These are phyloP conservation scores for Teinopalpus imperialis DNA, from an alignment of 2,888 invertebrate species.

Conservation along the genomic window DNA sequence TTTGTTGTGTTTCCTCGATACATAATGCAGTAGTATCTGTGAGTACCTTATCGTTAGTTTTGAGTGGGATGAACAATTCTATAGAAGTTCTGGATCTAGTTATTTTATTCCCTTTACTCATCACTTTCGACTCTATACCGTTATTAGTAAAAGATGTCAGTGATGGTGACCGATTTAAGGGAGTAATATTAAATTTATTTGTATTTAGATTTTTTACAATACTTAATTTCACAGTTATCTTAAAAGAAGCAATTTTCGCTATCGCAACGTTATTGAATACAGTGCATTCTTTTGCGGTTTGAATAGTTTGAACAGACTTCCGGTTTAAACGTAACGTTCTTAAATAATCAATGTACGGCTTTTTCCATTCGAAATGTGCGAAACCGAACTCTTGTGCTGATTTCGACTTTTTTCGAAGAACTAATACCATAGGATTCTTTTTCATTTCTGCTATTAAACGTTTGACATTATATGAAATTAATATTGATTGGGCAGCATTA, in stretches of 20 bases:
- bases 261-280: constrained; percentile 46
- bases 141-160: neutral
- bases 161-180: neutral
- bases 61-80: neutral
- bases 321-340: constrained; percentile 34
- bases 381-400: constrained; percentile 47
- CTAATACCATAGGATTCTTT: constrained; percentile 53
- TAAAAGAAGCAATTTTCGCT: constrained; percentile 41
- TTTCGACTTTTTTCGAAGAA: constrained; percentile 45
- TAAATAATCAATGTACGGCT: constrained; percentile 48
- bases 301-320: constrained; percentile 35
- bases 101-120: neutral
- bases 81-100: neutral
- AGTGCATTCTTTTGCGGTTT: constrained; percentile 42
- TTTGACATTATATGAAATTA: constrained; percentile 43
- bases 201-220: constrained; percentile 29
- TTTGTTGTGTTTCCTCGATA: neutral
- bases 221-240: constrained; percentile 51
- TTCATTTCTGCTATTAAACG: constrained; percentile 51
- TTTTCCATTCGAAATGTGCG: constrained; percentile 53
- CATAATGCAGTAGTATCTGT: neutral
- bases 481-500: constrained; percentile 40
- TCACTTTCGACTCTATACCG: constrained; percentile 23
- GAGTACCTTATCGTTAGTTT: neutral
- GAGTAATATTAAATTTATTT: neutral